Base-by-base conservation (phyloP, 30 jellyfish, hydroid and myxozoan genomes). In the Hydractinia echinata region DNA sequence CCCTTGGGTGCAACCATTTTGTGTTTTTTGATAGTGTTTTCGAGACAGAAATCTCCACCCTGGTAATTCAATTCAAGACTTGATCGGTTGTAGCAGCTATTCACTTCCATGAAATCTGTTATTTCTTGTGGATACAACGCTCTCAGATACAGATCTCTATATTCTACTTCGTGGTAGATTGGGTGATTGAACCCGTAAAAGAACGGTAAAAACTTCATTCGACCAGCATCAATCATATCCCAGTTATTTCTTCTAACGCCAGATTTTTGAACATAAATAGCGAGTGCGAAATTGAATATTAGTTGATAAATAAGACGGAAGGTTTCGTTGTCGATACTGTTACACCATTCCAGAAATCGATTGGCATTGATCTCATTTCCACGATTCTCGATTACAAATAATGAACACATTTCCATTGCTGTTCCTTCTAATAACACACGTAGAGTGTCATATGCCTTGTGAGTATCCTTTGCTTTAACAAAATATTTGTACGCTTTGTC, bases 401-500 rank as follows among this genome's bases (percentile, higher is more conserved):
- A n/a, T 2, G 5, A 4, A 52, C 61, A 20, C 61, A 71, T 30
- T 6, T 71, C 81, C 3, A 4, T n/a, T 5, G 60, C 61, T 7
- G 81, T 71, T n/a, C 67, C 81, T 5, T 71, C 60, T 67, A 71
- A 60, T 30, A 71, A 52, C 4, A 71, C 67, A 4, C 2, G 18
- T 4, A 71, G 5, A 2, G 81, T 67, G 4, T 71, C 68, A 30
- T 71, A 71, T 3, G 81, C 70, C 5, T 71, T 71, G 4, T 71
- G 81, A 3, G 55, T 71, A 67, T 71, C 74, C 81, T 71, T 71
- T 4, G 81, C 81, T 1, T 5, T 52, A 1, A 1, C 5, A 71
- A 71, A 71, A 60, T 71, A 71, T 1, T 71, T 48, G 81, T 71
- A 71, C 4, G 81, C 81, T n/a, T 71, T n/a, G n/a, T n/a, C n/a